A percentile compares a stretch with the other conserved stretches of the same genome.
phyloP scores from a whole-genome alignment of 2,888 invertebrate genomes.

The Cheilosia scutellata region DNA sequence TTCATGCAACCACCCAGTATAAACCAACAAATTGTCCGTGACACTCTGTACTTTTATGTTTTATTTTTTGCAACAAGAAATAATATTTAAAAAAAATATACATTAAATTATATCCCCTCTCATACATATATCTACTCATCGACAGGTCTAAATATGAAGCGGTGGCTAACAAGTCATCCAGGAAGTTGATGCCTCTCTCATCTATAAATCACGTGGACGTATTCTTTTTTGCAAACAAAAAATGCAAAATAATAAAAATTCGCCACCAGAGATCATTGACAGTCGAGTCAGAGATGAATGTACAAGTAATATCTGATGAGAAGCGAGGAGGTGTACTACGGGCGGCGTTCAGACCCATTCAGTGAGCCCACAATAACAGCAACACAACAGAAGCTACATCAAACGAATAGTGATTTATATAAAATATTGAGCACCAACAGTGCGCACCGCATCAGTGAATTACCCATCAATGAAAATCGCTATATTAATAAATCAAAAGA shows the following conservation, averaged over 20 bases:
- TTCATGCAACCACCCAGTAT: constrained; percentile 16
- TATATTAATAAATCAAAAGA: constrained; percentile 71
- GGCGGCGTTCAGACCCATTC: constrained; percentile 20
- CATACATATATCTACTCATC: constrained; percentile 29
- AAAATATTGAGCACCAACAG: constrained; percentile 63
- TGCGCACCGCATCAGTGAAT: constrained; percentile 56
- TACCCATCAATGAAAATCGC: constrained; percentile 69
- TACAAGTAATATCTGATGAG: constrained; percentile 57
- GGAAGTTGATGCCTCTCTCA: constrained; percentile 82
- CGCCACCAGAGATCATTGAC: constrained; percentile 67
- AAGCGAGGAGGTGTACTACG: constrained; percentile 38
- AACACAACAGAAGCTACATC: constrained; percentile 53
- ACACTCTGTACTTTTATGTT: constrained; percentile 1
- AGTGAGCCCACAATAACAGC: constrained; percentile 30
- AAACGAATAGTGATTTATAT: constrained; percentile 64
- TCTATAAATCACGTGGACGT: constrained; percentile 82
- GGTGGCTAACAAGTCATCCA: constrained; percentile 77
- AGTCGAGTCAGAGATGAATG: constrained; percentile 64
- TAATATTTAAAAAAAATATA: constrained; percentile 48
- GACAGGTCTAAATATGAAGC: constrained; percentile 66
- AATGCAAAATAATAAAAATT: constrained; percentile 63
- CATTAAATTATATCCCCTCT: constrained; percentile 54
- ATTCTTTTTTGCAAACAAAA: constrained; percentile 27
- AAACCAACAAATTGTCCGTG: constrained; percentile 13
- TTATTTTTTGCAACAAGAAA: constrained; percentile 41